Evolutionary conservation across 2,113 vertebrate species (phyloP).

Genomic region (Eira barbara): DNA sequence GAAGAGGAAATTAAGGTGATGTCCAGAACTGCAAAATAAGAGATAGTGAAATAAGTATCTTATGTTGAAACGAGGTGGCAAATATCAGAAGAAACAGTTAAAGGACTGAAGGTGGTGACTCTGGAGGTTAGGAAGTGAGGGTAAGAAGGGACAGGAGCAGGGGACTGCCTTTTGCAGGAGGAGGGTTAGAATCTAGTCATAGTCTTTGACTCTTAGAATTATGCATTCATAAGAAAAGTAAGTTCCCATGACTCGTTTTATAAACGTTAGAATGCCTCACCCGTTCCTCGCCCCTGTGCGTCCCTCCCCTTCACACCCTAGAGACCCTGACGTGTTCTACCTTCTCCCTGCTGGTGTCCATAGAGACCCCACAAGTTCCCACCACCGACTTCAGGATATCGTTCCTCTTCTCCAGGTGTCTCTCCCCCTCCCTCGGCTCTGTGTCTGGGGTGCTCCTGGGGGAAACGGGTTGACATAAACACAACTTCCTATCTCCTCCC

Average conservation of each 20-base stretch:
- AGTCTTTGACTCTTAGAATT: background rate
- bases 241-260: background rate
- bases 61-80: background rate
- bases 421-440: no score
- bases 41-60: background rate
- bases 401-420: background rate
- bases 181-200: background rate
- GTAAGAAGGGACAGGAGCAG: background rate
- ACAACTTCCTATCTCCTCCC: background rate
- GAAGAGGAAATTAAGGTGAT: background rate
- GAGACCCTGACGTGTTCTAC: background rate
- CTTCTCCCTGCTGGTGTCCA: background rate
- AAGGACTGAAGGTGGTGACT: background rate
- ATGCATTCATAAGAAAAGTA: background rate
- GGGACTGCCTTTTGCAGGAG: background rate
- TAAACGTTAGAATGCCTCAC: background rate
- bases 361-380: background rate
- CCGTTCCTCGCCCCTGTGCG: fast-evolving
- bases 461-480: background rate
- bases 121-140: background rate
- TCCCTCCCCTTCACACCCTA: background rate
- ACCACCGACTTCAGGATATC: fast-evolving
- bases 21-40: background rate
- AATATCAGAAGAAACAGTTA: background rate
- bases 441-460: background rate